A percentile compares a stretch with the other conserved stretches of the same genome.
phyloP scores from a whole-genome alignment of 2,888 invertebrate genomes.

The Agrypnus murinus region DNA sequence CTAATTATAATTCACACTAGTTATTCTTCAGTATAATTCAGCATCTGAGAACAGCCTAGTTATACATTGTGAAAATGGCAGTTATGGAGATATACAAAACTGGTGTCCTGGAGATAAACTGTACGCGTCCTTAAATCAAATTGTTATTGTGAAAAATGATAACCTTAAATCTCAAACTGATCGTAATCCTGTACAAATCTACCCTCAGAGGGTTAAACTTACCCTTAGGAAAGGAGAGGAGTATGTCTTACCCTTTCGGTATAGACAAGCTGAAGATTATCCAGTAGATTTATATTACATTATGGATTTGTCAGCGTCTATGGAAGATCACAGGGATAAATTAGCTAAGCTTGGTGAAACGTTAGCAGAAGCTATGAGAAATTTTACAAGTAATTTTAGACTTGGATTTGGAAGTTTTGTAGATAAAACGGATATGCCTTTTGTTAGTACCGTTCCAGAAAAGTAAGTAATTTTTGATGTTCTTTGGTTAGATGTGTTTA shows the following conservation, averaged over 20 bases:
- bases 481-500: too few relatives aligned
- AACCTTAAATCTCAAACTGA: conserved; percentile 55
- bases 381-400: conserved; percentile 77
- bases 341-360: conserved; percentile 73
- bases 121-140: conserved; percentile 57
- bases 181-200: conserved; percentile 71
- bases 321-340: conserved; percentile 76
- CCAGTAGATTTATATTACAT: too few relatives aligned
- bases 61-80: conserved; percentile 43
- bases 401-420: too few relatives aligned
- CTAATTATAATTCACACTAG: too few relatives aligned
- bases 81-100: conserved; percentile 10
- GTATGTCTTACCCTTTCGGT: conserved; percentile 71
- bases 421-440: conserved; percentile 76
- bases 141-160: conserved; percentile 54
- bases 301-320: too few relatives aligned
- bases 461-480: too few relatives aligned
- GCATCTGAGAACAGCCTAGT: conserved; percentile 25
- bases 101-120: conserved; percentile 54
- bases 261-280: conserved; percentile 83
- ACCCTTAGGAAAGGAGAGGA: conserved; percentile 72
- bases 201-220: conserved; percentile 74
- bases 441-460: conserved; percentile 70
- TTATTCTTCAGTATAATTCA: conserved; percentile 37
- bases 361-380: conserved; percentile 74